Conservation (phyloP, 2,797 vertebrate species). For the Coccyzus lansbergi region DNA sequence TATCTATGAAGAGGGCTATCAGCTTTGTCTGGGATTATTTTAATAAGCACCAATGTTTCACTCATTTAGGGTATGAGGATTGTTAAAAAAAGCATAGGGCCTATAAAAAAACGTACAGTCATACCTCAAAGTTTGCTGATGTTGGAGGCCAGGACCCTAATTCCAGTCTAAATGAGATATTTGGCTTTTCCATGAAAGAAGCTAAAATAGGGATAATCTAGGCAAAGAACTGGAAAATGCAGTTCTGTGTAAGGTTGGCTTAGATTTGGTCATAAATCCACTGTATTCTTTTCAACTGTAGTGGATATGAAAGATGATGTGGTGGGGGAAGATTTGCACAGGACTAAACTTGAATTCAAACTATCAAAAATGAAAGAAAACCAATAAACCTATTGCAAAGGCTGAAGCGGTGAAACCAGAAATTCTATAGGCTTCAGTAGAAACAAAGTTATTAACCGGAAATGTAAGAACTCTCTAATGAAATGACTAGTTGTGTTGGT, state of each 20-base stretch:
- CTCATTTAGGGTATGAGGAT: fast-evolving
- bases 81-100: neutral
- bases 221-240: neutral
- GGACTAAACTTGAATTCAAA: neutral
- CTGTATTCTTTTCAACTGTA: neutral
- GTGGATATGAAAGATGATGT: neutral
- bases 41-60: neutral
- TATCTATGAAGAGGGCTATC: neutral
- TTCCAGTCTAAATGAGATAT: neutral
- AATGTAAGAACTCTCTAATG: neutral
- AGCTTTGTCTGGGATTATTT: neutral
- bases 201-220: neutral
- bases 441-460: neutral
- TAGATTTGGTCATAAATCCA: neutral
- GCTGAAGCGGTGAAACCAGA: neutral
- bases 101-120: neutral
- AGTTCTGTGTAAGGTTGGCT: neutral
- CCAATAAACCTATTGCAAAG: neutral
- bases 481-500: neutral
- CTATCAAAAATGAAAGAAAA: neutral
- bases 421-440: neutral
- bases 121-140: neutral
- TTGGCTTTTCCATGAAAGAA: neutral
- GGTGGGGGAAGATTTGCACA: neutral
- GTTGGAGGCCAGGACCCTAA: neutral